Evolutionary conservation across 2,113 vertebrate genomes (phyloP).

Genomic region (Pantherophis guttatus): DNA sequence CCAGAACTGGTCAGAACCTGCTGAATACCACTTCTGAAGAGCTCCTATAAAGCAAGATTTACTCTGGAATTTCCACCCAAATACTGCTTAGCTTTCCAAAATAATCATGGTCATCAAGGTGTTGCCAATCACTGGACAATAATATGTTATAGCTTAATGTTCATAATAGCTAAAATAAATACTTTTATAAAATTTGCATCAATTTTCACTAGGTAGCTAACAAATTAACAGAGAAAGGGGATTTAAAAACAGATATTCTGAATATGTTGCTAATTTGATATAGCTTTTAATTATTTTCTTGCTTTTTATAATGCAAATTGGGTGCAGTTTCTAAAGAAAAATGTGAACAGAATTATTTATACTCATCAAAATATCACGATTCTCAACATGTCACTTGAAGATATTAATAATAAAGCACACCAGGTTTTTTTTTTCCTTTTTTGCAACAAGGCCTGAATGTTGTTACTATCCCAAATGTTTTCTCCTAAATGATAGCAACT

Average conservation of each 20-base stretch:
- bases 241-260: background rate
- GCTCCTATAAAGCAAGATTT: background rate
- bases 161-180: background rate
- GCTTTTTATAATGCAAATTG: background rate
- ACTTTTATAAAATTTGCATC: background rate
- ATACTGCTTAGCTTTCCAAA: background rate
- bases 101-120: background rate
- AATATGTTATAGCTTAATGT: background rate
- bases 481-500: slow-evolving; percentile 12
- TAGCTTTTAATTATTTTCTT: background rate
- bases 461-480: background rate
- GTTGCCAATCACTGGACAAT: background rate
- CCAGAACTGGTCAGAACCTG: too few relatives aligned
- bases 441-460: background rate
- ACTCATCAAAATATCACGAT: slow-evolving; percentile 9
- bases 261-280: background rate
- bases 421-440: slow-evolving; percentile 2
- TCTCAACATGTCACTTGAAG: slow-evolving; percentile 19
- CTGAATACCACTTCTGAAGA: background rate
- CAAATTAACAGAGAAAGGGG: background rate
- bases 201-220: background rate
- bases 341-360: slow-evolving; percentile 15
- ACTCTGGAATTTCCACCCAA: background rate
- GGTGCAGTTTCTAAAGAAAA: slow-evolving; percentile 16
- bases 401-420: slow-evolving; percentile 1